A percentile compares a stretch with the other conserved stretches of the same genome.
Conservation (phyloP, 2,113 vertebrate species). For the Antechinus flavipes region DNA sequence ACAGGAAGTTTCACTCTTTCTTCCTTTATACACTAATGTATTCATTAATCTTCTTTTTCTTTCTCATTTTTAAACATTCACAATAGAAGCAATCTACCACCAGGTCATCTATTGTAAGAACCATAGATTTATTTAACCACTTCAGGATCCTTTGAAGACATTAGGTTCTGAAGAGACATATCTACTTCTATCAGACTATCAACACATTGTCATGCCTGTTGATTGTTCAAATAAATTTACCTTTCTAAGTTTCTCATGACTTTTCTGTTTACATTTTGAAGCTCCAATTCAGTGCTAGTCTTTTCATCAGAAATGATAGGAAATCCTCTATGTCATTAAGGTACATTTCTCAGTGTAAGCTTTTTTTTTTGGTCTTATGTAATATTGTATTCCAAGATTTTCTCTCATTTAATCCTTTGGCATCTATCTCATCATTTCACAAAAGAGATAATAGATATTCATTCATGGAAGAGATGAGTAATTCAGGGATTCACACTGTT, state of each 20-base stretch:
- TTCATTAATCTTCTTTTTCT: not conserved
- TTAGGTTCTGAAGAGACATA: not conserved
- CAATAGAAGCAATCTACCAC: not conserved
- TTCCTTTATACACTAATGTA: not conserved
- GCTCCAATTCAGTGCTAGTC: not conserved
- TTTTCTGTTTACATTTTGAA: not conserved
- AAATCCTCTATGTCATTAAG: not conserved
- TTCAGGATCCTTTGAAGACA: not conserved
- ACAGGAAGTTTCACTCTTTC: not conserved
- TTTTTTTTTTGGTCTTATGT: not conserved
- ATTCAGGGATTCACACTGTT: not conserved
- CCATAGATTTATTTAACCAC: not conserved
- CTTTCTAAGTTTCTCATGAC: not conserved
- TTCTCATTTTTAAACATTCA: too few relatives aligned
- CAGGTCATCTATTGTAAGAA: not conserved
- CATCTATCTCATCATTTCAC: not conserved
- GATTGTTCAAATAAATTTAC: not conserved
- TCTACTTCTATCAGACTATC: not conserved
- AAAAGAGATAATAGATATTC: not conserved
- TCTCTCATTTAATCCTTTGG: not conserved
- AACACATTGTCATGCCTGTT: not conserved
- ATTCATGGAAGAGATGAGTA: not conserved
- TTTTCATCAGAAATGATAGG: not conserved
- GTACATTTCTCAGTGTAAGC: not conserved
- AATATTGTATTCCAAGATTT: not conserved